A percentile compares a stretch with the other conserved stretches of the same genome.
Conservation (phyloP, 2,888 invertebrate genomes). For the Digitonthophagus gazella region DNA sequence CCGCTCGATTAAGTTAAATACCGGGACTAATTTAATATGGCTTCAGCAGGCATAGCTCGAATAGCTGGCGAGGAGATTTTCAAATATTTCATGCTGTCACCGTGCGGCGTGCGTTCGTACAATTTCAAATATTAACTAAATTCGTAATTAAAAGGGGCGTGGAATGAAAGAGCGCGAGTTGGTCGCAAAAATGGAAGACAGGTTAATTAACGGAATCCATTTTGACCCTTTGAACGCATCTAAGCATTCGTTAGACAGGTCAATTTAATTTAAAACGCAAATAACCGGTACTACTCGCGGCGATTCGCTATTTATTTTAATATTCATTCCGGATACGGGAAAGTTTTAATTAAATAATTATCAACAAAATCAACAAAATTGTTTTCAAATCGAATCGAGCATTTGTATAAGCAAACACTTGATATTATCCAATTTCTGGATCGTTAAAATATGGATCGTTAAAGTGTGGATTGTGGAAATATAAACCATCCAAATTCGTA, state of each 20-base stretch:
- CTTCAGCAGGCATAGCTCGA: not conserved
- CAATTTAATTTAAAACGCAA: not conserved
- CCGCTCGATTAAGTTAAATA: not conserved
- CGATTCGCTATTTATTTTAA: not conserved
- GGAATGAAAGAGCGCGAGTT: not conserved
- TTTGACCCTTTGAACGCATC: not conserved
- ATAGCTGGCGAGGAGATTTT: not conserved
- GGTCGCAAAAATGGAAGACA: not conserved
- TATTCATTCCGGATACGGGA: not conserved
- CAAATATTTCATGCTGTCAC: not conserved
- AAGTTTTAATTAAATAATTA: not conserved
- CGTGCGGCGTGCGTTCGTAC: not conserved
- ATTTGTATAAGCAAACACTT: not conserved
- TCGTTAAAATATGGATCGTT: too few species aligned
- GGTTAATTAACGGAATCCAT: not conserved
- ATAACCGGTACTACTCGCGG: not conserved
- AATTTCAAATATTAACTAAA: not conserved
- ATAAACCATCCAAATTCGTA: not conserved
- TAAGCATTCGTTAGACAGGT: not conserved
- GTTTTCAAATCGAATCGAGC: not conserved
- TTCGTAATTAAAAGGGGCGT: not conserved
- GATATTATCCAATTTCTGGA: not conserved
- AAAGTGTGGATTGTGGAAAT: not conserved
- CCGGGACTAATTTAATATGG: not conserved
- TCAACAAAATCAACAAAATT: not conserved